Percentiles rank a stretch among this genome's conserved stretches.
Evolutionary conservation across 64 coral and sea anemone species (phyloP).

Genomic region (Hydrozoanthus tunicans): DNA sequence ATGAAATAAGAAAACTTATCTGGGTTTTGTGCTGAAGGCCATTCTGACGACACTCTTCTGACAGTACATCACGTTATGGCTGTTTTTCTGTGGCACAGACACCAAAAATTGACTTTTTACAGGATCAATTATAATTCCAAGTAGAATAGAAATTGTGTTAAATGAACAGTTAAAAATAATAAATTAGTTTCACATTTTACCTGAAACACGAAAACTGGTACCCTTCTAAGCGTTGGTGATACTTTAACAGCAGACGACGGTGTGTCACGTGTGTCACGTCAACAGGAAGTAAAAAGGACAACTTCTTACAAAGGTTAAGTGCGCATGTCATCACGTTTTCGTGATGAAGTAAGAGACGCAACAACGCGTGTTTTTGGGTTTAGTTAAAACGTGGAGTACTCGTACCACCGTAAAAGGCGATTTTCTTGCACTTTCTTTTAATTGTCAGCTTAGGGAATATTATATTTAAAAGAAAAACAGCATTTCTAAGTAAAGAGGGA

Average conservation of each 20-base stretch:
- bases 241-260: not conserved
- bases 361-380: too few relatives aligned
- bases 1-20: not conserved
- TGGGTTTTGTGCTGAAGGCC: constrained; percentile 8
- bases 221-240: not conserved
- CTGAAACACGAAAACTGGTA: not conserved
- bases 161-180: not conserved
- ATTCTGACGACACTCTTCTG: not conserved
- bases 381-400: too few relatives aligned
- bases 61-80: not conserved
- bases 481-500: too few relatives aligned
- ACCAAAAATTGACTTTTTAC: constrained; percentile 15
- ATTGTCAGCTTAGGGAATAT: too few relatives aligned
- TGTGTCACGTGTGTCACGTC: too few relatives aligned
- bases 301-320: too few relatives aligned
- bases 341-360: too few relatives aligned
- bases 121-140: not conserved
- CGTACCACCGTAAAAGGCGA: too few relatives aligned
- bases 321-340: too few relatives aligned
- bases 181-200: constrained; percentile 10
- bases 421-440: too few relatives aligned
- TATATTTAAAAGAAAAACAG: too few relatives aligned
- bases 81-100: constrained; percentile 1
- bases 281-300: too few relatives aligned
- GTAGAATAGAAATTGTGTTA: constrained; percentile 17